Evolutionary conservation across 92 coral and sea anemone genomes (phyloP).

Genomic region (Siderastrea radians): DNA sequence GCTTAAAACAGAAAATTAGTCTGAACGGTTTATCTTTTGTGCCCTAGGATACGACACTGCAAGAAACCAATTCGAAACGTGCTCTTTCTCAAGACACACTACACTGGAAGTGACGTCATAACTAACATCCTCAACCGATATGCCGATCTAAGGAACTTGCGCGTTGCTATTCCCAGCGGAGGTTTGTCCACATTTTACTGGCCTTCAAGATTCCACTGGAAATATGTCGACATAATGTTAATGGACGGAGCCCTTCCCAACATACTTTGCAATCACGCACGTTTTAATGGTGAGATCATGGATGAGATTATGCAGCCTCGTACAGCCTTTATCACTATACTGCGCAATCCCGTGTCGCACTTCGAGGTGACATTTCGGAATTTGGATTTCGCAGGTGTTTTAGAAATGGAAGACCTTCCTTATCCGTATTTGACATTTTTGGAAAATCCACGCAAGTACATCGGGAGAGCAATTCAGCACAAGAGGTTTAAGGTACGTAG

Average conservation of each 20-base stretch:
- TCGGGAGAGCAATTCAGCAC: slow-evolving; percentile 74
- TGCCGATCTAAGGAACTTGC: slow-evolving; percentile 92
- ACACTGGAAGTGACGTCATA: slow-evolving; percentile 94
- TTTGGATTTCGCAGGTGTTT: slow-evolving; percentile 69
- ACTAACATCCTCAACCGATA: slow-evolving; percentile 90
- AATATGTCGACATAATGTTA: slow-evolving; percentile 85
- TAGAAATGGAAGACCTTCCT: slow-evolving; percentile 70
- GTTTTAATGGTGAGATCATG: slow-evolving; percentile 90
- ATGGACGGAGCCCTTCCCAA: slow-evolving; percentile 92
- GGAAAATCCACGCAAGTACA: slow-evolving; percentile 75
- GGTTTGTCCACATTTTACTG: slow-evolving; percentile 96
- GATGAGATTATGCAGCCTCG: slow-evolving; percentile 87
- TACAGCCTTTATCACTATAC: slow-evolving; percentile 81
- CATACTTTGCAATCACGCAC: slow-evolving; percentile 90
- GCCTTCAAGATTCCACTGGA: slow-evolving; percentile 97
- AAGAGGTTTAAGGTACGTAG: slow-evolving; percentile 79
- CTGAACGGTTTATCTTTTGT: neutral
- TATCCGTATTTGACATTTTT: slow-evolving; percentile 79
- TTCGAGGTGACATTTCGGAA: slow-evolving; percentile 82
- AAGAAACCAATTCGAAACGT: slow-evolving; percentile 74
- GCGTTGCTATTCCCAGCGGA: slow-evolving; percentile 90
- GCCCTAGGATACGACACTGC: slow-evolving; percentile 74
- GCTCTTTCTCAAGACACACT: slow-evolving; percentile 93
- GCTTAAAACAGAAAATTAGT: neutral
- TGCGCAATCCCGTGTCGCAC: slow-evolving; percentile 83